These are phyloP conservation scores for Dermatophagoides farinae DNA, from an alignment of 1,140 invertebrate species.

Conservation along the genomic window DNA sequence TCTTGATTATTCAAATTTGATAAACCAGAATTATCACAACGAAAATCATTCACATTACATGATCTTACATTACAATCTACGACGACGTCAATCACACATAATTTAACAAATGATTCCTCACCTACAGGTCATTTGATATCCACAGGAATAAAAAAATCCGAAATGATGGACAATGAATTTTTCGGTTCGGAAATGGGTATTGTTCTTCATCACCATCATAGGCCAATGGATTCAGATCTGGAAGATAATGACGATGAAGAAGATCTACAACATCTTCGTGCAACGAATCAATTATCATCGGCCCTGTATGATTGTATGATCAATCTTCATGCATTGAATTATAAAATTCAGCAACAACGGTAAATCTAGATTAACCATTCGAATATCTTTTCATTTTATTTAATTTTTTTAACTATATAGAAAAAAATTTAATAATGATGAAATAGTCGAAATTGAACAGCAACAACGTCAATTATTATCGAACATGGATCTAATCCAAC, in stretches of 20 bases:
- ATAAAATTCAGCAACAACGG: background rate
- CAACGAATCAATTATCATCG: constrained; percentile 2
- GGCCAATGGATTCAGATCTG: background rate
- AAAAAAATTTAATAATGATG: background rate
- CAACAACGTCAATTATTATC: background rate
- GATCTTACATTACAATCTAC: too few relatives aligned
- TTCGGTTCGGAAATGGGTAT: too few relatives aligned
- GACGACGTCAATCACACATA: too few relatives aligned
- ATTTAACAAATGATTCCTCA: too few relatives aligned
- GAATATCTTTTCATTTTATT: background rate
- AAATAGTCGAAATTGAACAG: background rate
- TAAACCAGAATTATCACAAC: too few relatives aligned
- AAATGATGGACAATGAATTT: too few relatives aligned
- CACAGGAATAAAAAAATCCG: too few relatives aligned
- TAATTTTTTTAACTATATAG: background rate
- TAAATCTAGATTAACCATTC: background rate
- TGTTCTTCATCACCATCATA: background rate
- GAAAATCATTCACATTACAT: too few relatives aligned
- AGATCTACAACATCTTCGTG: background rate
- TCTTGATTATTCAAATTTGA: too few relatives aligned
- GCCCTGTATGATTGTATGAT: background rate
- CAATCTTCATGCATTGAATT: background rate
- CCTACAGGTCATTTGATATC: too few relatives aligned
- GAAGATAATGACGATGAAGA: background rate
- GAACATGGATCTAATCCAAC: background rate